A percentile compares a stretch with the other conserved stretches of the same genome.
These are phyloP conservation scores for Scolanthus callimorphus DNA, from an alignment of 92 coral and sea anemone genomes.

Conservation along the genomic window DNA sequence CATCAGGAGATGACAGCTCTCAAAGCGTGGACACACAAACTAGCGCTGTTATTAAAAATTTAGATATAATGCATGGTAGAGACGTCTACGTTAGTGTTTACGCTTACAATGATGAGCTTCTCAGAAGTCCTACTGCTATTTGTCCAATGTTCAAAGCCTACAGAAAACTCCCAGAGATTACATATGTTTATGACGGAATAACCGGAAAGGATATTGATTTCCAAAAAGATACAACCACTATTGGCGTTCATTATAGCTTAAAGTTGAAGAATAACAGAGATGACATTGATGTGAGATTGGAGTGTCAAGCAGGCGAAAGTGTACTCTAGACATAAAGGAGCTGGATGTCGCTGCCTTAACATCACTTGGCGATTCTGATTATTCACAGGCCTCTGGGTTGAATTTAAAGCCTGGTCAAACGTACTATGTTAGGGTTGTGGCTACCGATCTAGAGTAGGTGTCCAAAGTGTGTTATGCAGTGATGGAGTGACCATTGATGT, in stretches of 20 bases:
- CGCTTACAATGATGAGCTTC: constrained; percentile 59
- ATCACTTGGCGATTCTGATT: constrained; percentile 52
- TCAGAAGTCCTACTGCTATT: constrained; percentile 46
- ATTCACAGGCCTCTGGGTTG: constrained; percentile 55
- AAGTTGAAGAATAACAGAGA: constrained; percentile 26
- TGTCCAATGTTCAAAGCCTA: constrained; percentile 55
- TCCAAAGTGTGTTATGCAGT: constrained; percentile 67
- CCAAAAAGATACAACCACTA: constrained; percentile 44
- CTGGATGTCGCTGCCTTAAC: constrained; percentile 43
- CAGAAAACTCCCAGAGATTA: constrained; percentile 58
- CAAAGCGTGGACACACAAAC: constrained; percentile 48
- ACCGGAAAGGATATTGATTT: constrained; percentile 49
- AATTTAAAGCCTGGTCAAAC: constrained; percentile 42
- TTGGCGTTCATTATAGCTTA: constrained; percentile 59
- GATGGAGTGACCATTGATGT: constrained; percentile 77
- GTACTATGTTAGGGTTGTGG: constrained; percentile 63
- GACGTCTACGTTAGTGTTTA: constrained; percentile 56
- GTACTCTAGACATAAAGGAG: constrained; percentile 56
- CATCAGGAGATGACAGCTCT: constrained; percentile 69
- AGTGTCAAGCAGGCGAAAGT: constrained; percentile 37
- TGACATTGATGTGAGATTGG: constrained; percentile 62
- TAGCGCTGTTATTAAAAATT: constrained; percentile 30
- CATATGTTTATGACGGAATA: constrained; percentile 57
- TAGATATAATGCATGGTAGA: constrained; percentile 64
- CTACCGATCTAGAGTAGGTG: constrained; percentile 36